Base-by-base conservation (phyloP, 2,888 invertebrate species). In the Pocota personata region DNA sequence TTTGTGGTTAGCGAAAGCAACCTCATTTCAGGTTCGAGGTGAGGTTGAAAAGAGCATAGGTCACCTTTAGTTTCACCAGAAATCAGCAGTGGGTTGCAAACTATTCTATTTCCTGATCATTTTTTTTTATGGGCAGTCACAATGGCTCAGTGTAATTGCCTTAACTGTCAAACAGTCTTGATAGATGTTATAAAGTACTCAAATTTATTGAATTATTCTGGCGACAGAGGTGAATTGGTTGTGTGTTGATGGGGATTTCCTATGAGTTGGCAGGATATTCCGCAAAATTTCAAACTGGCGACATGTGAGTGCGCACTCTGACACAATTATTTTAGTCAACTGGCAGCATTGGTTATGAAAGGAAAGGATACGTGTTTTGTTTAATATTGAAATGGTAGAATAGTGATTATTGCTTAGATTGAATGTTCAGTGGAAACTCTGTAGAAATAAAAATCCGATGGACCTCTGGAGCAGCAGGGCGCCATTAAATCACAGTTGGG, bases 151-250 rank as follows among this genome's bases (percentile, higher is more conserved):
- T 86, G 82, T 86, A 86, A 86, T 86, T 82, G 86, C 52, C 67
- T 76, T 60, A 48, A 55, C 46, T 82, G 86, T 86, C 86, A 82
- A 86, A 72, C 55, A 48, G 24, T 52, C 60, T 66, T 86, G 86
- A 86, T 86, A 67, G 86, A 86, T 82, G 86, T 76, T 72, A 67
- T 60, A 82, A 86, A 86, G 76, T 86, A 82, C 75, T 62, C 24
- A 57, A 77, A 82, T 72, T 76, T 82, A 86, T 86, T 82, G 77
- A 82, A 82, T 86, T 78, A 64, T 84, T 58, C 76, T 77, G 67
- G 58, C 72, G 75, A 66, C 46, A 75, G 69, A 76, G 82, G 72
- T 72, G 72, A 58, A 66, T 69, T 75, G 79, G 69, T 48, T 71
- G 32, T 55, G 79, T 80, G 60, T 78, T 64, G 75, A 14, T 37